Conservation (phyloP, 2,888 invertebrate genomes). For the Lordiphosa fenestrarum region DNA sequence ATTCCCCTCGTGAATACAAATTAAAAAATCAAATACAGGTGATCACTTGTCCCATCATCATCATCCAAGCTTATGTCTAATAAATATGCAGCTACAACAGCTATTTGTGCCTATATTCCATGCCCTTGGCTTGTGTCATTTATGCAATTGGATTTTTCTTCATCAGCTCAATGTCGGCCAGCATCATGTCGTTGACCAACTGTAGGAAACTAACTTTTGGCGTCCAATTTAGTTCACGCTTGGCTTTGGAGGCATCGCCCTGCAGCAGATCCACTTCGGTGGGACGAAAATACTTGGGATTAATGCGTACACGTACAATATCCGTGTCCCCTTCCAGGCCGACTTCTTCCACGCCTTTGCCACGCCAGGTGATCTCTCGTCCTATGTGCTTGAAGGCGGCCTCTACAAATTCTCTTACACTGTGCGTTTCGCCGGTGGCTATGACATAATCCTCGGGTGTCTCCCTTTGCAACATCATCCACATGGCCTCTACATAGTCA, state of each 20-base stretch:
- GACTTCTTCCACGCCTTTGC: slow-evolving; percentile 90
- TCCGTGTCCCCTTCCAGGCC: slow-evolving; percentile 86
- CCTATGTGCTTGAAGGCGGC: slow-evolving; percentile 92
- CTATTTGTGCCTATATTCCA: slow-evolving; percentile 59
- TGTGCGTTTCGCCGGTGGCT: slow-evolving; percentile 96
- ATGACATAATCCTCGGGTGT: slow-evolving; percentile 97
- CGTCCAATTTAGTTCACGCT: slow-evolving; percentile 91
- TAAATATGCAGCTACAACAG: slow-evolving; percentile 13
- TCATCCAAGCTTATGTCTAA: too few relatives aligned
- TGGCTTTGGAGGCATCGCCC: slow-evolving; percentile 97
- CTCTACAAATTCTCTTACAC: slow-evolving; percentile 98
- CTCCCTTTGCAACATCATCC: slow-evolving; percentile 98
- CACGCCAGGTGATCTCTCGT: slow-evolving; percentile 92
- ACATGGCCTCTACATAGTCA: slow-evolving; percentile 99
- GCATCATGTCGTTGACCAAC: slow-evolving; percentile 97
- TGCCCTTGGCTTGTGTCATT: slow-evolving; percentile 1
- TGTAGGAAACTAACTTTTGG: slow-evolving; percentile 90
- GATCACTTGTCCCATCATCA: slow-evolving; percentile 1
- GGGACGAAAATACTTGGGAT: slow-evolving; percentile 97
- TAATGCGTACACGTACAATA: slow-evolving; percentile 90
- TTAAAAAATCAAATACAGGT: slow-evolving; percentile 13
- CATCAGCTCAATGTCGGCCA: slow-evolving; percentile 94
- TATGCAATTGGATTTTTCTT: slow-evolving; percentile 93
- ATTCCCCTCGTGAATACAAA: slow-evolving; percentile 35
- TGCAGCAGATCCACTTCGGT: slow-evolving; percentile 97